phyloP scores from a whole-genome alignment of 1,140 invertebrate species.

The Potamilus streckersoni region DNA sequence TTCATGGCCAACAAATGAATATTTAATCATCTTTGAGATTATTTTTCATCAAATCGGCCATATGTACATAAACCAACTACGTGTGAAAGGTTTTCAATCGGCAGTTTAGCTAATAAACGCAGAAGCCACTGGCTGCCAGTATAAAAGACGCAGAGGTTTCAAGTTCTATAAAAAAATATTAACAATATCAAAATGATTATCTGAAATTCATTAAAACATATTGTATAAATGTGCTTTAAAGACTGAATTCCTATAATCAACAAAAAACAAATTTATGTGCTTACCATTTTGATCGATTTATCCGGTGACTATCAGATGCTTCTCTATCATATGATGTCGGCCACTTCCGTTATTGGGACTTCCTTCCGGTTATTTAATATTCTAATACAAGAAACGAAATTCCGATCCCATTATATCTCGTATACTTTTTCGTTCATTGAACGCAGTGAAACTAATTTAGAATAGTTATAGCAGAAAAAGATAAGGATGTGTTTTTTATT shows the following conservation, averaged over 20 bases:
- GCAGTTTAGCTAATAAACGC: too few species aligned
- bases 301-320: slow-evolving; percentile 17
- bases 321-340: slow-evolving; percentile 33
- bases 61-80: too few species aligned
- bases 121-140: not conserved
- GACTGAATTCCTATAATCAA: not conserved
- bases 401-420: too few species aligned
- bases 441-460: too few species aligned
- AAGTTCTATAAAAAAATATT: not conserved
- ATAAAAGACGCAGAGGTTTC: not conserved
- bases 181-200: not conserved
- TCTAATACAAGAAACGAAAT: too few species aligned
- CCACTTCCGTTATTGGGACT: slow-evolving; percentile 16
- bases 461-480: too few species aligned
- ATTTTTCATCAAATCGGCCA: too few species aligned
- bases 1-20: too few species aligned
- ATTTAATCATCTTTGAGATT: too few species aligned
- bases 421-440: too few species aligned
- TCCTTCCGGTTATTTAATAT: slow-evolving; percentile 16
- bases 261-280: not conserved
- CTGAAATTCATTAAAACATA: not conserved
- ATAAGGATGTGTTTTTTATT: too few species aligned
- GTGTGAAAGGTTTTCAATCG: too few species aligned
- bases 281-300: slow-evolving; percentile 30
- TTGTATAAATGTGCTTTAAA: not conserved